Evolutionary conservation across 2,113 vertebrate genomes (phyloP).

Genomic region (Sula dactylatra): DNA sequence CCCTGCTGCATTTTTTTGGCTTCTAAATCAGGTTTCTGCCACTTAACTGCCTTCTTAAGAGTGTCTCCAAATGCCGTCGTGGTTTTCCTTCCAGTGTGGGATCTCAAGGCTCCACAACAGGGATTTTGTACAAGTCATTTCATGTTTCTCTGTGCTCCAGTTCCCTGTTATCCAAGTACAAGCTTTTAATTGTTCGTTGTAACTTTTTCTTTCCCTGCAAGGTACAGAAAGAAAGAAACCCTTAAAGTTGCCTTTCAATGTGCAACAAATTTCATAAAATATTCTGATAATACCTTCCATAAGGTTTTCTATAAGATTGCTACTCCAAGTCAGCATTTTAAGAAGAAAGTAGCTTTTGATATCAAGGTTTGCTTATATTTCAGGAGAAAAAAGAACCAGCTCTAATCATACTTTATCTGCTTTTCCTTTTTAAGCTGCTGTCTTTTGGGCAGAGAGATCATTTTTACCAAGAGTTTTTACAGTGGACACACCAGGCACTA

Average conservation of each 20-base stretch:
- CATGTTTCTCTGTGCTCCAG: neutral
- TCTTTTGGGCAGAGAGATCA: conserved; percentile 41
- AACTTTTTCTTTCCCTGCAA: neutral
- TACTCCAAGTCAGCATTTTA: conserved; percentile 26
- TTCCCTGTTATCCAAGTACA: neutral
- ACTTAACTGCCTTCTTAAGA: neutral
- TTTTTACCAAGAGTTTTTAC: conserved; percentile 56
- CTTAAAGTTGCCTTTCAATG: neutral
- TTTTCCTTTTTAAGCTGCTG: conserved; percentile 21
- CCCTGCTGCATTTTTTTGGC: neutral
- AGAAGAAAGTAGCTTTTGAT: conserved; percentile 24
- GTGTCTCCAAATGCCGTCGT: neutral
- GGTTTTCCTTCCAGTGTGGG: neutral
- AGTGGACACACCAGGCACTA: conserved; percentile 53
- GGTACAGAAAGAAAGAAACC: neutral
- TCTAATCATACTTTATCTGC: conserved; percentile 40
- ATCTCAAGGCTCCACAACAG: neutral
- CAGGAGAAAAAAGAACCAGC: neutral
- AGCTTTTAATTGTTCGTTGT: neutral
- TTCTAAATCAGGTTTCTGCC: neutral
- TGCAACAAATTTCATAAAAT: neutral
- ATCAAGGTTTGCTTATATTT: conserved; percentile 31
- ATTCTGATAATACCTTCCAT: neutral
- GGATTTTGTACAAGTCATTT: neutral
- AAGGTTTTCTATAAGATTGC: neutral